Evolutionary conservation across 30 jellyfish, hydroid and myxozoan genomes (phyloP), one percentile per base, ranked within the genome.

Genomic region (Mastigias papua): DNA sequence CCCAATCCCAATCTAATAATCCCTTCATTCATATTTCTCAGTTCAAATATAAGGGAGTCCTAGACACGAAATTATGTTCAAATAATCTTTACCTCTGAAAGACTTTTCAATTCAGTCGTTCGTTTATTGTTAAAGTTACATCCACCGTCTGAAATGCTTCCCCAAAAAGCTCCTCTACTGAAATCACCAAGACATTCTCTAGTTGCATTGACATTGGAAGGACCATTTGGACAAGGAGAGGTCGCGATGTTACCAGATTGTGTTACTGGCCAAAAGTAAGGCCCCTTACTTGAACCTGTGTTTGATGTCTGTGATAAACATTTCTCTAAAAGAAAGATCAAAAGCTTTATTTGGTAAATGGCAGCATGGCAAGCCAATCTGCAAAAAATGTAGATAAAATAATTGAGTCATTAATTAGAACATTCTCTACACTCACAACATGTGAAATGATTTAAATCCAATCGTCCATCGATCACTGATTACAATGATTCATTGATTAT

Each of bases 1-100:
- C n/a, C n/a, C n/a, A n/a, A n/a, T n/a, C n/a, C n/a, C n/a, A n/a
- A n/a, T n/a, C n/a, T n/a, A n/a, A n/a, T n/a, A n/a, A n/a, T n/a
- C n/a, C n/a, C n/a, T n/a, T n/a, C n/a, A n/a, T n/a, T n/a, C n/a
- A n/a, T n/a, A n/a, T n/a, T n/a, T n/a, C n/a, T n/a, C n/a, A n/a
- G n/a, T n/a, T n/a, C n/a, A n/a, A n/a, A n/a, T n/a, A n/a, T n/a
- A n/a, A n/a, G n/a, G n/a, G n/a, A n/a, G n/a, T n/a, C n/a, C n/a
- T n/a, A n/a, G n/a, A n/a, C n/a, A n/a, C n/a, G n/a, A n/a, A n/a
- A n/a, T n/a, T n/a, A n/a, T n/a, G n/a, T n/a, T n/a, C n/a, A n/a
- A n/a, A n/a, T n/a, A n/a, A n/a, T n/a, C n/a, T n/a, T n/a, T 82
- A 82, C 91, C 91, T 82, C 78, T 22, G 91, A 68, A 1, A 82